Percentiles rank a stretch among this genome's conserved stretches.
Conservation (phyloP, 2,888 invertebrate species). For the Sarcophaga subvicina region DNA sequence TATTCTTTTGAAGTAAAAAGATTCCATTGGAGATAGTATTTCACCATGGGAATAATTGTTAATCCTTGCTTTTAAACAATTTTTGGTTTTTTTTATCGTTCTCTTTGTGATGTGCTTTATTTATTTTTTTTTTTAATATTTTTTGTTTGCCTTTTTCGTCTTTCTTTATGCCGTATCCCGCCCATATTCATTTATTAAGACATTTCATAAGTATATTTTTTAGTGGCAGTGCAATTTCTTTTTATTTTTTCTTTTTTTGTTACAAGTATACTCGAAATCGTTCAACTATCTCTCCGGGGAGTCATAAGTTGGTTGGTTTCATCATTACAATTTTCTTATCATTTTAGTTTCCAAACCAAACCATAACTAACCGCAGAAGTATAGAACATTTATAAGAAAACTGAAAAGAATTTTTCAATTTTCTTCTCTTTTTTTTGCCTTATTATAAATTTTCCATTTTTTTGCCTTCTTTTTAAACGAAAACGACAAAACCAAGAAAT, state of each 20-base stretch:
- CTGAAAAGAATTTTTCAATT: slow-evolving; percentile 29
- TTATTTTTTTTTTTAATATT: too few relatives aligned
- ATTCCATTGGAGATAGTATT: neutral
- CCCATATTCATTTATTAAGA: slow-evolving; percentile 42
- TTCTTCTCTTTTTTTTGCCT: neutral
- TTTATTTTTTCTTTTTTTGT: neutral
- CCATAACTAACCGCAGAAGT: slow-evolving; percentile 15
- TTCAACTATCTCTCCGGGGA: slow-evolving; percentile 59
- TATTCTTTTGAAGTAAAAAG: neutral
- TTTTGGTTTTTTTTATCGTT: neutral
- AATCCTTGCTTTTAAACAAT: slow-evolving; percentile 6
- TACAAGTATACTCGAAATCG: slow-evolving; percentile 43
- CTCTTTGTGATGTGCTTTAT: neutral
- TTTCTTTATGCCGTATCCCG: too few relatives aligned
- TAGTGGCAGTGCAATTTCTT: slow-evolving; percentile 23
- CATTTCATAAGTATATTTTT: slow-evolving; percentile 18
- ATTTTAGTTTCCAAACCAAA: slow-evolving; percentile 25
- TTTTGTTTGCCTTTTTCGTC: too few relatives aligned
- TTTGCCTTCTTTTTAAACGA: neutral
- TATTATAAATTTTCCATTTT: neutral
- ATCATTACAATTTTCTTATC: slow-evolving; percentile 19
- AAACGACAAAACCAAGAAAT: neutral
- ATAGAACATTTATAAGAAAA: slow-evolving; percentile 21
- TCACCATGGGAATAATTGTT: slow-evolving; percentile 7
- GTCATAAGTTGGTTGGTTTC: slow-evolving; percentile 51